phyloP scores from a whole-genome alignment of 1,140 invertebrate genomes.

The Eueides isabella region DNA sequence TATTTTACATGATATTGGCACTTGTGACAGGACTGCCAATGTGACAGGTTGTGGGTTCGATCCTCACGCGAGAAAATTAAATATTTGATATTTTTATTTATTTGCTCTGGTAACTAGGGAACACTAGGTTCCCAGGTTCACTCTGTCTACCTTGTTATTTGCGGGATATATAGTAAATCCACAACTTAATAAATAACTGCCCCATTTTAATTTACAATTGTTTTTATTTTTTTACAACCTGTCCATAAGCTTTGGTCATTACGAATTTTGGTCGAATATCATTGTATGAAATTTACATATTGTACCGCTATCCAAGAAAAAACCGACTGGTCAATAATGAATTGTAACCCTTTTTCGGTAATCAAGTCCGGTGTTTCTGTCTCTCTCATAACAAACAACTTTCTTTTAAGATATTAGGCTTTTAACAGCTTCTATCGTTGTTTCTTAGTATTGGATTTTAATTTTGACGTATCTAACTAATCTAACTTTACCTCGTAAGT shows the following conservation, averaged over 20 bases:
- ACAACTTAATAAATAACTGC: neutral
- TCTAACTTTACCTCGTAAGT: no score
- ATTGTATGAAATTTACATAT: slow-evolving; percentile 64
- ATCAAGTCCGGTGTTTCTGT: slow-evolving; percentile 66
- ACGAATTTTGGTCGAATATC: slow-evolving; percentile 53
- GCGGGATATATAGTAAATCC: no score
- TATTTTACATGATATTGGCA: neutral
- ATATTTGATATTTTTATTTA: no score
- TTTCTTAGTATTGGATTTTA: neutral
- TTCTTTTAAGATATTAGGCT: neutral
- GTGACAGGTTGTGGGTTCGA: no score
- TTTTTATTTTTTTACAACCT: neutral
- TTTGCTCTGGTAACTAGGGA: no score
- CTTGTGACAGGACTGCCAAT: no score
- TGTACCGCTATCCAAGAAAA: slow-evolving; percentile 70
- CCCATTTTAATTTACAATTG: neutral
- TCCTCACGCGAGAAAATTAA: no score
- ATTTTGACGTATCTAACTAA: no score
- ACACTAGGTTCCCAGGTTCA: no score
- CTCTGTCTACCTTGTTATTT: no score
- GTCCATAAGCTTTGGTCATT: slow-evolving; percentile 38
- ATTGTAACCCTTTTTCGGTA: slow-evolving; percentile 66
- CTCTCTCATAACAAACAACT: slow-evolving; percentile 71
- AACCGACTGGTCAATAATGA: slow-evolving; percentile 61
- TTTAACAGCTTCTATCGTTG: neutral